Conservation (phyloP, 2,113 vertebrate genomes). For the Jaculus jaculus region DNA sequence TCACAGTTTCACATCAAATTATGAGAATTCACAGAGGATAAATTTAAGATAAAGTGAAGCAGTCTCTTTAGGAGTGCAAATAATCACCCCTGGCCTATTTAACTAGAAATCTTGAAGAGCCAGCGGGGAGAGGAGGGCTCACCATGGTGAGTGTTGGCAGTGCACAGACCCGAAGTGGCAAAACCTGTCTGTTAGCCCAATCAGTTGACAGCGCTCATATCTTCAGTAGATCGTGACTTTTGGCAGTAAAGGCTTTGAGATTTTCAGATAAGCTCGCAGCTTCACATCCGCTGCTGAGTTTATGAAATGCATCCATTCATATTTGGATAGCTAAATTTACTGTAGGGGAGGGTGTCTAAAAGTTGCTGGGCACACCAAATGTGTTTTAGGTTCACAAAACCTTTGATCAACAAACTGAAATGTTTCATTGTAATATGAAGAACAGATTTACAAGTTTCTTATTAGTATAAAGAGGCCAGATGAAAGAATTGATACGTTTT, state of each 20-base stretch:
- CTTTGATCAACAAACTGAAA: conserved; percentile 9
- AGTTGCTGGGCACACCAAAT: background rate
- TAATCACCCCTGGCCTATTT: background rate
- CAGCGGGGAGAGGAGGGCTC: background rate
- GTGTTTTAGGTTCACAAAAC: background rate
- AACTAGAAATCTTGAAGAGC: conserved; percentile 14
- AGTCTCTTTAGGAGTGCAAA: background rate
- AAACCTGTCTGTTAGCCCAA: background rate
- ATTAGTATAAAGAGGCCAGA: background rate
- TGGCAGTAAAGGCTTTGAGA: background rate
- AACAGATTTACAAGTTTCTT: background rate
- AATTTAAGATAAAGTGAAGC: conserved; percentile 8
- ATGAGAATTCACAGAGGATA: background rate
- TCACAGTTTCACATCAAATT: background rate
- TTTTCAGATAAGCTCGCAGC: background rate
- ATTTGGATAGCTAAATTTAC: conserved; percentile 21
- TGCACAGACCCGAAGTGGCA: fast-evolving
- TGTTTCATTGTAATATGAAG: background rate
- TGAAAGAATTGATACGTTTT: background rate
- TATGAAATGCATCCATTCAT: conserved; percentile 1
- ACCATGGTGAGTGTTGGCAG: background rate
- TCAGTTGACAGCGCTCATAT: background rate
- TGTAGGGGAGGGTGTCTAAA: background rate
- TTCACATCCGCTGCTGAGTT: conserved; percentile 21
- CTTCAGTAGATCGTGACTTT: background rate